These are phyloP conservation scores for Cyclargus thomasi DNA, from an alignment of 1,140 invertebrate species.

Conservation along the genomic window DNA sequence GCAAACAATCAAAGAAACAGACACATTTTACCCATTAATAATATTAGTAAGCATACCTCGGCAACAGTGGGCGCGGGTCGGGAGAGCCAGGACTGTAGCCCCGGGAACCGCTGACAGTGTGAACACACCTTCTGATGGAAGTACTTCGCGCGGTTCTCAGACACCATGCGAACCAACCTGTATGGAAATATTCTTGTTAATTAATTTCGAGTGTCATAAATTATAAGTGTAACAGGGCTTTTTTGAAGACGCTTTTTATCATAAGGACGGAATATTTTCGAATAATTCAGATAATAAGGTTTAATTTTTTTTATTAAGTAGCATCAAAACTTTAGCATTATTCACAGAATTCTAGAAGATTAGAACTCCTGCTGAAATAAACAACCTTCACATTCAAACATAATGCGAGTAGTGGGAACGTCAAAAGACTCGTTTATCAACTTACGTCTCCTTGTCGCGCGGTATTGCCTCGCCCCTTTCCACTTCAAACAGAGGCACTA, in stretches of 20 bases:
- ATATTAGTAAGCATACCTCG: slow-evolving; percentile 37
- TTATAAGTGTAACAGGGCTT: no score
- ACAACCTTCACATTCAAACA: slow-evolving; percentile 10
- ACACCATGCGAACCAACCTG: slow-evolving; percentile 68
- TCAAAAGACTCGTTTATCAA: slow-evolving; percentile 41
- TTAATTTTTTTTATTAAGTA: background rate
- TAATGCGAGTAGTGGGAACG: slow-evolving; percentile 9
- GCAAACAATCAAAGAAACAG: no score
- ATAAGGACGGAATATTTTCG: no score
- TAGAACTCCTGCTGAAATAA: background rate
- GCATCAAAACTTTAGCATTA: background rate
- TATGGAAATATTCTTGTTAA: slow-evolving; percentile 17
- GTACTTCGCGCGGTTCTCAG: slow-evolving; percentile 76
- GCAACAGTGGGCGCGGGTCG: slow-evolving; percentile 35
- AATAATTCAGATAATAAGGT: no score
- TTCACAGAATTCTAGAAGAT: background rate
- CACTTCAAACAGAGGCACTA: slow-evolving; percentile 85
- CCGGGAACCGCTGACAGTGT: slow-evolving; percentile 87
- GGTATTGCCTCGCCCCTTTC: slow-evolving; percentile 78
- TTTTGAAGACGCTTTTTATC: no score
- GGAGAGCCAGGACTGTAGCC: slow-evolving; percentile 81
- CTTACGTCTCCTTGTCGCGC: slow-evolving; percentile 75
- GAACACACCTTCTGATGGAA: slow-evolving; percentile 81
- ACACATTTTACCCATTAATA: background rate
- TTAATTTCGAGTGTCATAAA: no score